A percentile compares a stretch with the other conserved stretches of the same genome.
Evolutionary conservation across 2,888 invertebrate genomes (phyloP).

Genomic region (Nomada lathburiana): DNA sequence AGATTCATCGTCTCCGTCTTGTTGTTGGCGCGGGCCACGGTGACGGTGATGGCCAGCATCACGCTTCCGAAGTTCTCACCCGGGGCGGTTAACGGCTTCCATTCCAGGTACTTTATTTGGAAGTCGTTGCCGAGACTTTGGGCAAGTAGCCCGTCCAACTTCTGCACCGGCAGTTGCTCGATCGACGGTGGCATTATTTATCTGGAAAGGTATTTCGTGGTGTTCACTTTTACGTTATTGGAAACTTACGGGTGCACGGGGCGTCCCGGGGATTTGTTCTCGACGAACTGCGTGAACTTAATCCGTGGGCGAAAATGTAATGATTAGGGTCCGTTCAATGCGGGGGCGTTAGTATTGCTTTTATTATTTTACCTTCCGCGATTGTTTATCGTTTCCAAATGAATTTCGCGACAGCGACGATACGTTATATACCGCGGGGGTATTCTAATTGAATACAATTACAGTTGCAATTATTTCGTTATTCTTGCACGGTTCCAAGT

Average conservation of each 20-base stretch:
- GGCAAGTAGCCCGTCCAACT: conserved; percentile 73
- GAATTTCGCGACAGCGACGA: too few species aligned
- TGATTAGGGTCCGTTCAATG: too few species aligned
- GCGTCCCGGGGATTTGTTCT: neutral
- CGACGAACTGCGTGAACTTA: neutral
- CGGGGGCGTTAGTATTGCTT: too few species aligned
- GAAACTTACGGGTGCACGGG: neutral
- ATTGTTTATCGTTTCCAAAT: too few species aligned
- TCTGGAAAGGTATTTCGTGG: conserved; percentile 44
- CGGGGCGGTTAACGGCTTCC: conserved; percentile 81
- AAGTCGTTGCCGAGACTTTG: conserved; percentile 70
- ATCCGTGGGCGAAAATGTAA: neutral
- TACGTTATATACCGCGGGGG: too few species aligned
- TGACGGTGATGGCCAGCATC: conserved; percentile 78
- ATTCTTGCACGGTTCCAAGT: neutral
- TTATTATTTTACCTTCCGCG: too few species aligned
- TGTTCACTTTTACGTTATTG: neutral
- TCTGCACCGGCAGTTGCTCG: conserved; percentile 71
- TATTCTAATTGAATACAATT: too few species aligned
- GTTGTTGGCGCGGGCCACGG: conserved; percentile 51
- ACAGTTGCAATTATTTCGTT: neutral
- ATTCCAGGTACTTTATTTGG: conserved; percentile 73
- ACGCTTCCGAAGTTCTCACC: conserved; percentile 83
- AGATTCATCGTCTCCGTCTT: conserved; percentile 73
- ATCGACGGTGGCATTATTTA: conserved; percentile 47